These are phyloP conservation scores for Antennarius striatus DNA, from an alignment of 2,113 vertebrate species.

Conservation along the genomic window DNA sequence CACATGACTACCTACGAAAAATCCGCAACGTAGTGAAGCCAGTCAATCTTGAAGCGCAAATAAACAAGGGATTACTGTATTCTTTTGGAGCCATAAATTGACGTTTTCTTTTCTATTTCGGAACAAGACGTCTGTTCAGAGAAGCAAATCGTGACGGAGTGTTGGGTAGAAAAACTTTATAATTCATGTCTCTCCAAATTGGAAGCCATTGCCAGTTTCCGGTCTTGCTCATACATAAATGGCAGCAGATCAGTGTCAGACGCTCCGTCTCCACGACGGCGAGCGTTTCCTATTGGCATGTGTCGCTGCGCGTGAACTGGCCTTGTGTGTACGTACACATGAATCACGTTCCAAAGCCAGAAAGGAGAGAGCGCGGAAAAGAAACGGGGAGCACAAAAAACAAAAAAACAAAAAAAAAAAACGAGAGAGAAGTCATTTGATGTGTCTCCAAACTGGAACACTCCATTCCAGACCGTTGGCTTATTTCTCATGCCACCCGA, in stretches of 20 bases:
- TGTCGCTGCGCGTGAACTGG: constrained; percentile 31
- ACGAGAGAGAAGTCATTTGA: constrained; percentile 35
- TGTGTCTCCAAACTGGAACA: constrained; percentile 51
- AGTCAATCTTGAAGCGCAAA: no score
- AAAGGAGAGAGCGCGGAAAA: constrained; percentile 22
- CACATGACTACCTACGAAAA: no score
- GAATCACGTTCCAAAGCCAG: constrained; percentile 26
- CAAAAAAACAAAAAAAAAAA: not conserved
- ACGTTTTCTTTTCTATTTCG: constrained; percentile 10
- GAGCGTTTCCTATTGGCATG: constrained; percentile 40
- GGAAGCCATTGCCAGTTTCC: constrained; percentile 49
- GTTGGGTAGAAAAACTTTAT: constrained; percentile 46
- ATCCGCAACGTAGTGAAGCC: no score
- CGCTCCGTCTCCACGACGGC: constrained; percentile 11
- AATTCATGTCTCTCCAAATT: constrained; percentile 67
- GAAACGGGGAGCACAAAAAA: constrained; percentile 38
- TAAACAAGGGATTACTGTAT: no score
- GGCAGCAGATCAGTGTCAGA: constrained; percentile 51
- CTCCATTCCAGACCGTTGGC: constrained; percentile 51
- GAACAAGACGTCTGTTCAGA: constrained; percentile 22
- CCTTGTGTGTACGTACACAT: not conserved
- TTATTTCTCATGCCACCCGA: constrained; percentile 47
- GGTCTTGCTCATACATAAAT: constrained; percentile 49
- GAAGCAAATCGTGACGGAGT: constrained; percentile 58
- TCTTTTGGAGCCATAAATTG: no score